A percentile compares a stretch with the other conserved stretches of the same genome.
These are phyloP conservation scores for Hoplostethus mediterraneus DNA, from an alignment of 2,797 vertebrate species.

Conservation along the genomic window DNA sequence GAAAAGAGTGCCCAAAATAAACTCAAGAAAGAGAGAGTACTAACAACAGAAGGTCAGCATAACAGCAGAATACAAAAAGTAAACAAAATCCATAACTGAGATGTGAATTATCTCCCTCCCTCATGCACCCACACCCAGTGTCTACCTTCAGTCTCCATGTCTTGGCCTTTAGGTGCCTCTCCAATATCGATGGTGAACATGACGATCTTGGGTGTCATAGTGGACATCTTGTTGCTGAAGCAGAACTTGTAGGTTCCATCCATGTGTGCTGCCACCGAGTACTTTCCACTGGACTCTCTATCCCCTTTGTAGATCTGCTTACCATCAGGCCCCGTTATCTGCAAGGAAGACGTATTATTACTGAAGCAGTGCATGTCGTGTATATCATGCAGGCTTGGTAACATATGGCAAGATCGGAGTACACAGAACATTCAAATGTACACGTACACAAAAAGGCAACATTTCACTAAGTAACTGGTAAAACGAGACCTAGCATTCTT, in stretches of 20 bases:
- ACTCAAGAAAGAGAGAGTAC: conserved; percentile 35
- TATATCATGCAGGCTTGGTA: not conserved
- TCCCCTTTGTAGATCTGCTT: conserved; percentile 98
- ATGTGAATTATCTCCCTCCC: not conserved
- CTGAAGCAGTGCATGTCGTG: not conserved
- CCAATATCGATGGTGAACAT: conserved; percentile 99
- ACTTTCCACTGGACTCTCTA: conserved; percentile 97
- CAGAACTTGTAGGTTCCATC: conserved; percentile 98
- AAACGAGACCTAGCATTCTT: not conserved
- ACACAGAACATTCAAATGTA: not conserved
- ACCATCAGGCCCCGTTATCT: conserved; percentile 98
- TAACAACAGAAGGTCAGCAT: conserved; percentile 1
- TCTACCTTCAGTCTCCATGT: conserved; percentile 99
- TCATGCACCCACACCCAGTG: not conserved
- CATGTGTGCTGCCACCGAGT: conserved; percentile 98
- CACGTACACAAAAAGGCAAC: not conserved
- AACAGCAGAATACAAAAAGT: conserved; percentile 27
- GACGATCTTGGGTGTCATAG: conserved; percentile 99
- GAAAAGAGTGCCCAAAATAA: conserved; percentile 50
- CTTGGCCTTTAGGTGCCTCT: conserved; percentile 96
- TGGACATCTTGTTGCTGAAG: conserved; percentile 99
- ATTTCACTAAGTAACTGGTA: not conserved
- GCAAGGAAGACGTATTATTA: conserved; percentile 16
- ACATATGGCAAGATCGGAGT: conserved; percentile 6
- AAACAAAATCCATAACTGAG: not conserved